Evolutionary conservation across 2,888 invertebrate species (phyloP), one percentile per base, ranked within the genome.

Genomic region (Creontiades dilutus): DNA sequence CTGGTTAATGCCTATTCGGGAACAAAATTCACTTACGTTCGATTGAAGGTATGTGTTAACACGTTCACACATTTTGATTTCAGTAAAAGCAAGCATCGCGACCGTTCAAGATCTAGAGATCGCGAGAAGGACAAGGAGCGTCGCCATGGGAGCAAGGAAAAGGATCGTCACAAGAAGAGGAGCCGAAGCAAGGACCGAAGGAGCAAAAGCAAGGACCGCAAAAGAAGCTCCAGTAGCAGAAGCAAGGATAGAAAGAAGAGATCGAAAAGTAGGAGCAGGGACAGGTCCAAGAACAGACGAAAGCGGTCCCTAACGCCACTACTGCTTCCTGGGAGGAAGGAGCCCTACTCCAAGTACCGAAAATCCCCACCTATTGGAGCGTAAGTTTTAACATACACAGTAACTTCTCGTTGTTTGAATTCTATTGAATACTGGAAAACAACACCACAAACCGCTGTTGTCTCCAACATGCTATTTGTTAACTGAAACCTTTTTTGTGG

Each of bases 81-180:
- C 92, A 94, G 94, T 91, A 94, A 94, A 92, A 93, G 93, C 92
- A 93, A 93, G 91, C 93, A 94, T 92, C 93, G 93, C 16, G 93
- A 94, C 86, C 94, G 94, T 86, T 94, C 95, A 89, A 94, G 94
- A 94, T 94, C 52, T 92, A 93, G 61, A n/a, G 92, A 92, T 16
- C 92, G 93, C 78, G 93, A 90, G 92, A 93, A 75, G 28, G 92
- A 92, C 14, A 92, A 93, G 78, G 93, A 90, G 27, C 88, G 86
- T 48, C 86, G 89, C 80, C 93, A 93, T 19, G 92, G 93, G 55
- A 90, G 91, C 89, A 76, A 90, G 27, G 92, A 91, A 37, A 89
- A 86, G 13, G 75, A 75, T 14, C 75, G 75, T 1, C 82, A 82
- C 27, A 86, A 75, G 75, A 91, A 90, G 91, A 91, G 91, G 92